Evolutionary conservation across 2,888 invertebrate genomes (phyloP).

Genomic region (Platycnemis pennipes): DNA sequence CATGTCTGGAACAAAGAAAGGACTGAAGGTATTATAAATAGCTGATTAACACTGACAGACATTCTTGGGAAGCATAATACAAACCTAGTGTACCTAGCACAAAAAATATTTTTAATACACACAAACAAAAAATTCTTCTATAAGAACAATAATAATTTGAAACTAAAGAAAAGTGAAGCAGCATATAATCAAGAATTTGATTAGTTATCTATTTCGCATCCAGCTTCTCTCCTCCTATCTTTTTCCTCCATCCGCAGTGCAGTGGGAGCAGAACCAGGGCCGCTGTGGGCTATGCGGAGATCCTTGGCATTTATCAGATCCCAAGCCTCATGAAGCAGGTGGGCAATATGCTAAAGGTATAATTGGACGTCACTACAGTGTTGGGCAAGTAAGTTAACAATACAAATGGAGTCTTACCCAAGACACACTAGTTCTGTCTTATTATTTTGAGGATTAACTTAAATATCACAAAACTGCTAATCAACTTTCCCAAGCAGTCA

Average conservation of each 20-base stretch:
- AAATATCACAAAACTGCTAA: neutral
- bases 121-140: neutral
- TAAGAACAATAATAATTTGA: constrained; percentile 69
- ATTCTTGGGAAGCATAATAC: neutral
- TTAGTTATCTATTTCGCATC: neutral
- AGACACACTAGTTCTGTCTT: neutral
- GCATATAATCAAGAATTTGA: neutral
- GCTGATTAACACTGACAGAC: too few species aligned
- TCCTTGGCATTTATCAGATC: constrained; percentile 85
- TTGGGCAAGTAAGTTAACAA: constrained; percentile 85
- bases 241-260: constrained; percentile 82
- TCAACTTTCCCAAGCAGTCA: too few species aligned
- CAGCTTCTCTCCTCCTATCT: constrained; percentile 30
- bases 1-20: neutral
- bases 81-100: neutral
- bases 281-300: constrained; percentile 96
- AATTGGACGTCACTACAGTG: constrained; percentile 89
- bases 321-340: constrained; percentile 94
- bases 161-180: neutral
- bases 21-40: too few species aligned
- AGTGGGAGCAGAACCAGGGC: constrained; percentile 92
- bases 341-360: constrained; percentile 93
- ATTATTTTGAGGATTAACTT: neutral
- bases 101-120: neutral
- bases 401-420: neutral